These are phyloP conservation scores for Acleris cristana DNA, from an alignment of 2,888 invertebrate genomes.

Conservation along the genomic window DNA sequence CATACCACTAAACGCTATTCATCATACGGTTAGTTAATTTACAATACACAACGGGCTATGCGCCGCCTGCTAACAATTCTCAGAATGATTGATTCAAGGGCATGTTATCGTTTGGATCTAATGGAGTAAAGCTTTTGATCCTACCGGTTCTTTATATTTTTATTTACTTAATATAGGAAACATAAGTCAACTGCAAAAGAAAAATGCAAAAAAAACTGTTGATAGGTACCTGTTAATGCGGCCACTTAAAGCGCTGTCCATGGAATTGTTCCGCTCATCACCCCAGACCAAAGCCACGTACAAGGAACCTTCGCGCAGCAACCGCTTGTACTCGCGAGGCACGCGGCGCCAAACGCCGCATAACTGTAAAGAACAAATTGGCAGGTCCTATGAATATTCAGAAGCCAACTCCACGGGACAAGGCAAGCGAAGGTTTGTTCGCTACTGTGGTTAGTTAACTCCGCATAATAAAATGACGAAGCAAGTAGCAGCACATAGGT, in stretches of 20 bases:
- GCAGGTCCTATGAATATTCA: conserved; percentile 21
- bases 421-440: conserved; percentile 1
- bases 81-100: conserved; percentile 49
- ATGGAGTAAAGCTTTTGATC: conserved; percentile 19
- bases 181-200: background rate
- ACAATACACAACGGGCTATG: conserved; percentile 61
- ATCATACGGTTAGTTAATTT: conserved; percentile 73
- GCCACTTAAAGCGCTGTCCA: conserved; percentile 88
- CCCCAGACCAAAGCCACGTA: conserved; percentile 92
- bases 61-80: conserved; percentile 40
- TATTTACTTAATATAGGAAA: background rate
- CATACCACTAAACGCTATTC: conserved; percentile 61
- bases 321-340: conserved; percentile 91
- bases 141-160: background rate
- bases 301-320: conserved; percentile 91
- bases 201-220: background rate
- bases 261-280: conserved; percentile 84
- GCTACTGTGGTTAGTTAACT: background rate
- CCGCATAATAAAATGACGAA: background rate
- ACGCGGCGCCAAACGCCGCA: conserved; percentile 96
- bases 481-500: background rate
- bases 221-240: conserved; percentile 84
- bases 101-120: conserved; percentile 34
- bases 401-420: conserved; percentile 13
- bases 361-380: conserved; percentile 68